Percentiles rank a stretch among this genome's conserved stretches.
Evolutionary conservation across 2,888 invertebrate genomes (phyloP).

Genomic region (Orchestes rusci): DNA sequence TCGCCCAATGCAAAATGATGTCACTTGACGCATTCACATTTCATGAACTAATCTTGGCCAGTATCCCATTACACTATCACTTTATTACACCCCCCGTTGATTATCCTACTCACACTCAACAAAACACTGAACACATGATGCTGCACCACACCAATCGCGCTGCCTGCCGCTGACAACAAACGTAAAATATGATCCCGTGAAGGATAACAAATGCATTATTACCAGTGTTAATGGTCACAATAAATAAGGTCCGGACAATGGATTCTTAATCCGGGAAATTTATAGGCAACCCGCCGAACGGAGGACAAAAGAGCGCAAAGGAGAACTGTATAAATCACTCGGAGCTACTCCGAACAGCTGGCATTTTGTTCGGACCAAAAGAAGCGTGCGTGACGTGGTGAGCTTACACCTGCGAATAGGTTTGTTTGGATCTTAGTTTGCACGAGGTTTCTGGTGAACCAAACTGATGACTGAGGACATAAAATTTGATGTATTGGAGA

Average conservation of each 20-base stretch:
- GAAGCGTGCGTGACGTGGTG: conserved; percentile 9
- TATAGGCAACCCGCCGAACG: conserved; percentile 39
- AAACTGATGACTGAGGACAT: too few relatives aligned
- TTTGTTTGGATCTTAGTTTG: too few relatives aligned
- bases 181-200: conserved; percentile 43
- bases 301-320: conserved; percentile 37
- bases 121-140: background rate
- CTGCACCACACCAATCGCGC: too few relatives aligned
- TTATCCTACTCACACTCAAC: background rate
- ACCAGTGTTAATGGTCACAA: conserved; percentile 46
- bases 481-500: too few relatives aligned
- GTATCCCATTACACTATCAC: too few relatives aligned
- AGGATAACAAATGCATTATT: conserved; percentile 48
- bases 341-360: conserved; percentile 29
- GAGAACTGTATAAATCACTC: conserved; percentile 39
- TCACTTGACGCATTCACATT: too few relatives aligned
- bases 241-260: conserved; percentile 45
- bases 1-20: too few relatives aligned
- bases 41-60: too few relatives aligned
- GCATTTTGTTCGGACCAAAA: conserved; percentile 12
- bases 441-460: too few relatives aligned
- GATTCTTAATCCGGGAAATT: conserved; percentile 45
- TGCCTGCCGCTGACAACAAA: conserved; percentile 34
- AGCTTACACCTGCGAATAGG: conserved; percentile 28
- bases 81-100: conserved; percentile 1